Base-by-base conservation (phyloP, 2,113 vertebrate genomes). In the Dascyllus trimaculatus region DNA sequence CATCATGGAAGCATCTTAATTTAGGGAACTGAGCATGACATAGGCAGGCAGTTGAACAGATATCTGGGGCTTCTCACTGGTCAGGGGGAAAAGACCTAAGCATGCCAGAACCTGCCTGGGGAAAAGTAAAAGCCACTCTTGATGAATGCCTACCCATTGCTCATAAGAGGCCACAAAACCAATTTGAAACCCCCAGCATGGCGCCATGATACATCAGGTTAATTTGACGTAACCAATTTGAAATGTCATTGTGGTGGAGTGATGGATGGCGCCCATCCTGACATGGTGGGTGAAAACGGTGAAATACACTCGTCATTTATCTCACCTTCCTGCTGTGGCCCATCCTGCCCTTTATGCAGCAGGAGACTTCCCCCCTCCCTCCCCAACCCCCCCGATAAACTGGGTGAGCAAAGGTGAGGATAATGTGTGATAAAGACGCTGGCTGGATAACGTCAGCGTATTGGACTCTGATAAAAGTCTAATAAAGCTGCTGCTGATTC, bases 171-270 rank as follows among this genome's bases (percentile, higher is more conserved):
- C 83, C 77, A 83, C 84, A 90, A 90, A 91, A 90, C 88, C 85
- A 88, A 89, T 92, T 88, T 82, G 70, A 90, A 82, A 68, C 19
- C 60, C 82, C 72, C 86, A 72, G 89, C 79, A 75, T 79, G 81
- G 51, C 7, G 32, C 71, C 61, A 76, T 88, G 86, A 93, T 92
- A 90, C 86, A 91, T 93, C 87, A 90, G 86, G 81, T 90, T 93
- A 88, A 93, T 94, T 92, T 92, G 88, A 92, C 84, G 66, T 85
- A 92, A 92, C 84, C 88, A 87, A 91, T 94, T 92, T 90, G 73
- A 85, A 84, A 80, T 88, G 89, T 88, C 88, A 85, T 78, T 65
- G 80, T 80, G 54, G 63, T 45, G n/a, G 58, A 56, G 70, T 89
- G 88, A 93, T 85, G 65, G 61, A 92, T 87, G 69, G 80, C 35